A percentile compares a stretch with the other conserved stretches of the same genome.
These are phyloP conservation scores for Rhamphomyia laevipes DNA, from an alignment of 2,888 invertebrate species.

Conservation along the genomic window DNA sequence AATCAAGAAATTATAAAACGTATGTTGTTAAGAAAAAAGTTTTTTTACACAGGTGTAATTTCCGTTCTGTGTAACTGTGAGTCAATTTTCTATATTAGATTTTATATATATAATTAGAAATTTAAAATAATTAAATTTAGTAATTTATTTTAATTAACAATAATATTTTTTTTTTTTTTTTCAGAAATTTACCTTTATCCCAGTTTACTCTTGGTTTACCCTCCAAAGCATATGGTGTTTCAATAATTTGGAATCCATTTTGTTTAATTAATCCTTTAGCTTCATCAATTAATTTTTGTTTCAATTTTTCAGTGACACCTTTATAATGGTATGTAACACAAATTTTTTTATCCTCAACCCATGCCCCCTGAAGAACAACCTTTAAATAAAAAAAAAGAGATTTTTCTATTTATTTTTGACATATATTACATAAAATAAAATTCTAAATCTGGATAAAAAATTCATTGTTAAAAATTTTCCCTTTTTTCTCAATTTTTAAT, in stretches of 20 bases:
- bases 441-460: not conserved
- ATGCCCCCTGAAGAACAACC: constrained; percentile 59
- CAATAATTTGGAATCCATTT: constrained; percentile 54
- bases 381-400: constrained; percentile 18
- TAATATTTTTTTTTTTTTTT: not conserved
- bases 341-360: constrained; percentile 68
- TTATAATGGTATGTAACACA: constrained; percentile 62
- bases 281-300: constrained; percentile 45
- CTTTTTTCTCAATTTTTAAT: not conserved
- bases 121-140: too few species aligned
- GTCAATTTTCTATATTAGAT: not conserved
- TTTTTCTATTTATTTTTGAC: not conserved
- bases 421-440: not conserved
- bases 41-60: too few species aligned
- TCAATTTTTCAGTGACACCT: constrained; percentile 50
- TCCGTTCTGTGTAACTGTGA: too few species aligned
- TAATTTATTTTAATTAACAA: too few species aligned
- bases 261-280: constrained; percentile 53
- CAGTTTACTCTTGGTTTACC: constrained; percentile 68
- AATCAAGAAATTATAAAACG: too few species aligned
- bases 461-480: too few species aligned
- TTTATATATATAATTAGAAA: not conserved
- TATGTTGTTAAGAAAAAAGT: too few species aligned
- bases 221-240: constrained; percentile 62
- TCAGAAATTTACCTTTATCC: constrained; percentile 50